phyloP scores from a whole-genome alignment of 2,888 invertebrate species.

The Philopedon plagiatum region DNA sequence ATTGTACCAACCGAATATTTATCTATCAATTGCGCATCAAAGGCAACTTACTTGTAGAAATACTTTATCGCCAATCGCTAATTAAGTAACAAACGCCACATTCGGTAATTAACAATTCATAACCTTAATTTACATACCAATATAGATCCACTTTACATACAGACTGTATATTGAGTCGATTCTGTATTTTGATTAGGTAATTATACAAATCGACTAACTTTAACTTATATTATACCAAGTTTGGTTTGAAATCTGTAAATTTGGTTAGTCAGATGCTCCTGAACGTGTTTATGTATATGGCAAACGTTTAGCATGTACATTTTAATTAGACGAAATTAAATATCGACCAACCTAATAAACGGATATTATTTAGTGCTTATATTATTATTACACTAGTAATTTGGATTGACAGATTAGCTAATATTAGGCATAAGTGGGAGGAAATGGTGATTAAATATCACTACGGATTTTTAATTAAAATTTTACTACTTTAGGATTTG shows the following conservation, averaged over 20 bases:
- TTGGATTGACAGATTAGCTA: too few species aligned
- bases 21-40: background rate
- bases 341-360: too few species aligned
- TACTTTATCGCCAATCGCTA: conserved; percentile 5
- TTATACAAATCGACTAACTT: conserved; percentile 33
- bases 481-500: too few species aligned
- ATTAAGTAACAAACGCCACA: conserved; percentile 19
- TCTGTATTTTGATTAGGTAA: conserved; percentile 41
- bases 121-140: conserved; percentile 39
- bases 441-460: too few species aligned
- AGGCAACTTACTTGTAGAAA: background rate
- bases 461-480: too few species aligned
- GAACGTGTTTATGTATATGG: background rate
- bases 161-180: conserved; percentile 31
- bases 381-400: too few species aligned
- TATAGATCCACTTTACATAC: conserved; percentile 39
- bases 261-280: background rate
- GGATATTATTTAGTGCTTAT: too few species aligned
- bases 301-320: background rate
- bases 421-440: too few species aligned
- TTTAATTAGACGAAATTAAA: background rate
- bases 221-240: background rate
- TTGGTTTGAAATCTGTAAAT: conserved; percentile 12
- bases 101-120: conserved; percentile 40
- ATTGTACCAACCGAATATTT: too few species aligned